Percentiles rank a stretch among this genome's conserved stretches.
phyloP scores from a whole-genome alignment of 2,113 vertebrate species.

The Neodontobutis hainanensis region DNA sequence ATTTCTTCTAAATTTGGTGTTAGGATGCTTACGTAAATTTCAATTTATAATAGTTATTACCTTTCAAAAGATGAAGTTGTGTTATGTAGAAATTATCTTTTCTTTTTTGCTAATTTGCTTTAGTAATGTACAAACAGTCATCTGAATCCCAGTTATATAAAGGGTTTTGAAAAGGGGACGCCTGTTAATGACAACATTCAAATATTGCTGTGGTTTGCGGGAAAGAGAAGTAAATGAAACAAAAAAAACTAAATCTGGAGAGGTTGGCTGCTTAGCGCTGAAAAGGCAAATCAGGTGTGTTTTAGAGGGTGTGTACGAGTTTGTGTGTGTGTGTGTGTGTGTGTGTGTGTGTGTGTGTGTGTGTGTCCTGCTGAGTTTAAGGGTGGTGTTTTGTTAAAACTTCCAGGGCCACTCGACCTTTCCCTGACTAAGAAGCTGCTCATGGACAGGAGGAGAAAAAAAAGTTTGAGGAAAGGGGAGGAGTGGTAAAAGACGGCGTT shows the following conservation, averaged over 20 bases:
- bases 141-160: conserved; percentile 28
- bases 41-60: conserved; percentile 20
- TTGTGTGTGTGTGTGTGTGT: conserved; percentile 42
- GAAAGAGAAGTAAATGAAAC: conserved; percentile 34
- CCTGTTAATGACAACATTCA: conserved; percentile 43
- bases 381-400: conserved; percentile 67
- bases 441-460: conserved; percentile 22
- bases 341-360: conserved; percentile 33
- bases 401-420: conserved; percentile 54
- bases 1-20: conserved; percentile 51
- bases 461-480: conserved; percentile 17
- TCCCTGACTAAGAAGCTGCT: conserved; percentile 39
- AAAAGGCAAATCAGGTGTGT: conserved; percentile 53
- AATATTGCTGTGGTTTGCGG: conserved; percentile 44
- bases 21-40: conserved; percentile 31
- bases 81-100: conserved; percentile 13
- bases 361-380: conserved; percentile 41
- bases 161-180: conserved; percentile 47
- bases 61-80: conserved; percentile 15
- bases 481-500: conserved; percentile 31
- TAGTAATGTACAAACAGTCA: conserved; percentile 31
- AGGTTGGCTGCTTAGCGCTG: conserved; percentile 44
- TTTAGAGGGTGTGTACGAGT: too few relatives aligned
- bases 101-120: conserved; percentile 26
- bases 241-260: conserved; percentile 61